Evolutionary conservation across 2,113 vertebrate genomes (phyloP).

Genomic region (Siniperca knerii): DNA sequence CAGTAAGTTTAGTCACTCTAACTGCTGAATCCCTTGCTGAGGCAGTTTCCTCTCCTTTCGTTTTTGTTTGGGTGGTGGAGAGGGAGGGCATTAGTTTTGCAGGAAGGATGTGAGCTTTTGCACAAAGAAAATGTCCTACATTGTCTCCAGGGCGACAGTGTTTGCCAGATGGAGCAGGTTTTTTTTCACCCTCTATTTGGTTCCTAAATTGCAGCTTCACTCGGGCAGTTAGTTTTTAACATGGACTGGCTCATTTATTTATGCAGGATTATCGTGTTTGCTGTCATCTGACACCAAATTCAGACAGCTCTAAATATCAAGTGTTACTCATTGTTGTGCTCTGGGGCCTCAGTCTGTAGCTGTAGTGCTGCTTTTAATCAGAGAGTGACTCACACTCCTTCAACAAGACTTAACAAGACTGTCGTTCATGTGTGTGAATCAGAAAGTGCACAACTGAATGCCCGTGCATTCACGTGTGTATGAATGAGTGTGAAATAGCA

Average conservation of each 20-base stretch:
- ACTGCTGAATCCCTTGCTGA: conserved; percentile 23
- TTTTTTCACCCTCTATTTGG: neutral
- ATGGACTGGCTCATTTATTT: conserved; percentile 6
- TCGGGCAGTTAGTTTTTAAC: conserved; percentile 16
- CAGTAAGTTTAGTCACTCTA: neutral
- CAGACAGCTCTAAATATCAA: neutral
- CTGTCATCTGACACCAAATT: conserved; percentile 13
- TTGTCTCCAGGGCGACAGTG: conserved; percentile 58
- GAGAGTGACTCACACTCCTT: conserved; percentile 42
- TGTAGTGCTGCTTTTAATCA: conserved; percentile 39
- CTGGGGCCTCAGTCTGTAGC: neutral
- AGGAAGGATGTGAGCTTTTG: conserved; percentile 83
- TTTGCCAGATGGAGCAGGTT: conserved; percentile 48
- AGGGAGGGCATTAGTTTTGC: conserved; percentile 41
- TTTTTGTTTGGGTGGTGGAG: conserved; percentile 41
- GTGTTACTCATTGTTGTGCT: conserved; percentile 16
- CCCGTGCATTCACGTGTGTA: neutral
- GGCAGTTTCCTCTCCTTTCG: conserved; percentile 62
- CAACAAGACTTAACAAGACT: neutral
- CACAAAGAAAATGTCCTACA: conserved; percentile 74
- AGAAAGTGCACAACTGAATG: neutral
- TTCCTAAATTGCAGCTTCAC: conserved; percentile 33
- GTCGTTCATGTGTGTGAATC: conserved; percentile 1
- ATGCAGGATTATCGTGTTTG: neutral
- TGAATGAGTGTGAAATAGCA: conserved; percentile 7